phyloP scores from a whole-genome alignment of 2,797 vertebrate genomes.

The Lagocephalus sceleratus region DNA sequence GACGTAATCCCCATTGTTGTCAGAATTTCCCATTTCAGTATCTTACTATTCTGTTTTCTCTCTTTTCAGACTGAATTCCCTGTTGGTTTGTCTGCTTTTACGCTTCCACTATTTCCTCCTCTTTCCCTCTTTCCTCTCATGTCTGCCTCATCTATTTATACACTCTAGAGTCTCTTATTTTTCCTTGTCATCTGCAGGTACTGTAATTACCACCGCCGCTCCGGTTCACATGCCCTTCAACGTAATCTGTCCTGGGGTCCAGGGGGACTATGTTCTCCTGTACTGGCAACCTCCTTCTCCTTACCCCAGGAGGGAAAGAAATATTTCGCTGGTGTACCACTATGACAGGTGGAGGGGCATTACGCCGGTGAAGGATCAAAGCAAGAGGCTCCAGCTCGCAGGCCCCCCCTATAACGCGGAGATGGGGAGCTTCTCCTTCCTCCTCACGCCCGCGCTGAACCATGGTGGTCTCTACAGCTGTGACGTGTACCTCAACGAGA shows the following conservation, averaged over 20 bases:
- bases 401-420: constrained; percentile 36
- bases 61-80: constrained; percentile 18
- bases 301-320: neutral
- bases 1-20: constrained; percentile 70
- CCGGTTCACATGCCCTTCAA: constrained; percentile 28
- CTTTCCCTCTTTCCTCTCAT: constrained; percentile 10
- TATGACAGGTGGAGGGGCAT: constrained; percentile 72
- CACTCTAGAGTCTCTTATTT: constrained; percentile 8
- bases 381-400: constrained; percentile 40
- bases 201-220: constrained; percentile 32
- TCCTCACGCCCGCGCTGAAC: constrained; percentile 47
- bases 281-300: constrained; percentile 58
- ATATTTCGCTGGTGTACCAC: constrained; percentile 29
- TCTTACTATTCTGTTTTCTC: constrained; percentile 39
- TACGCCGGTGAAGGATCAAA: neutral
- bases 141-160: constrained; percentile 9
- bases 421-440: constrained; percentile 68
- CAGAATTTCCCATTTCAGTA: constrained; percentile 19
- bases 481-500: constrained; percentile 64
- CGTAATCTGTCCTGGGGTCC: constrained; percentile 52
- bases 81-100: constrained; percentile 25
- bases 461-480: constrained; percentile 72
- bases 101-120: constrained; percentile 4
- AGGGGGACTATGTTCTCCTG: constrained; percentile 69
- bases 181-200: constrained; percentile 34